Percentiles rank a stretch among this genome's conserved stretches.
Evolutionary conservation across 2,113 vertebrate genomes (phyloP).

Genomic region (Hipposideros armiger): DNA sequence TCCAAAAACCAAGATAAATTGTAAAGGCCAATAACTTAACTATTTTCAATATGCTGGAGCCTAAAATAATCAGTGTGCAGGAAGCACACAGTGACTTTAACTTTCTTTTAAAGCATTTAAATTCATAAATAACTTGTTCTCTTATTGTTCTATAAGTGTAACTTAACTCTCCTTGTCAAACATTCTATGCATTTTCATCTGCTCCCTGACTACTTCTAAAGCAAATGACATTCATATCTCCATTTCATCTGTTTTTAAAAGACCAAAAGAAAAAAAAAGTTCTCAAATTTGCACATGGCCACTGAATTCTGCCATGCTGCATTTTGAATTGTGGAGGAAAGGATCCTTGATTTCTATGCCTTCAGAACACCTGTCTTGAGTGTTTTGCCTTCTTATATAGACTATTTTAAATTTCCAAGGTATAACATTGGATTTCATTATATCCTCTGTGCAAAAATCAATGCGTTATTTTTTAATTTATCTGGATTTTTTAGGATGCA

Average conservation of each 20-base stretch:
- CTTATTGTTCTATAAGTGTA: background rate
- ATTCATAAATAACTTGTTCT: background rate
- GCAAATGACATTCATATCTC: background rate
- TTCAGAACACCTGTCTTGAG: slow-evolving; percentile 31
- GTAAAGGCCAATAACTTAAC: background rate
- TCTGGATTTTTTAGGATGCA: background rate
- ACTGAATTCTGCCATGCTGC: background rate
- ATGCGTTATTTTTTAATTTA: background rate
- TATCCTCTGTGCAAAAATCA: background rate
- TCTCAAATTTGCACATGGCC: background rate
- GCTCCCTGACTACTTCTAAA: background rate
- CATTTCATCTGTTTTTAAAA: slow-evolving; percentile 37
- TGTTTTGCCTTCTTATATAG: background rate
- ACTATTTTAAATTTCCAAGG: slow-evolving; percentile 38
- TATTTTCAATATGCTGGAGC: background rate
- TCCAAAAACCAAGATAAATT: background rate
- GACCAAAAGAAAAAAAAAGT: background rate
- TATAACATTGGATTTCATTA: slow-evolving; percentile 17
- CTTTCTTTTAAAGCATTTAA: slow-evolving; percentile 38
- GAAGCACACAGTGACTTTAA: background rate
- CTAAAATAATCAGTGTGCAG: background rate
- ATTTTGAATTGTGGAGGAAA: background rate
- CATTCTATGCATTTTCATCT: background rate
- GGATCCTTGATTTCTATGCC: background rate
- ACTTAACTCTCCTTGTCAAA: background rate